Evolutionary conservation across 1,140 invertebrate species (phyloP), one percentile per base, ranked within the genome.

Genomic region (Rhizoglyphus robini): DNA sequence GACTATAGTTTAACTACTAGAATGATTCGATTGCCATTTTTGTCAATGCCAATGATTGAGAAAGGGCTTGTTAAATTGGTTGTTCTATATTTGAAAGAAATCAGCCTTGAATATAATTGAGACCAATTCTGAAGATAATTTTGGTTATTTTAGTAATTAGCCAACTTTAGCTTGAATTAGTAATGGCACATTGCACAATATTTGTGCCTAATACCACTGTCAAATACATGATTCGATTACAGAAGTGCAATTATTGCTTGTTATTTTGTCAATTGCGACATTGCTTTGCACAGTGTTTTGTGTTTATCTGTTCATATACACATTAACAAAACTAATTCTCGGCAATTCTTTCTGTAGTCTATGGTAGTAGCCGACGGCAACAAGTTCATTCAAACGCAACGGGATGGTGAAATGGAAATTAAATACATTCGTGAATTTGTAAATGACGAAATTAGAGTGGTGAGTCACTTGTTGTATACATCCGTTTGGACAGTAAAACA

Each of bases 311-410:
- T 29, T 29, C 23, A 8, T 25, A 18, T 30, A 8, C 32, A 18
- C 11, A 4, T 8, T 20, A 11, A 25, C 11, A 11, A 47, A 20
- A 4, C 34, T 63, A 47, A 23, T 63, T 31, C 15, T 51, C 34
- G 20, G 1, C 30, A 18, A 51, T 25, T 31, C 48, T 4, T 49
- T 63, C 18, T 25, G 5, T 64, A 64, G 63, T 64, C 69, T 25
- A 32, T 65, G 3, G 47, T 68, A 30, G 72, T 70, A 23, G 47
- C 68, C 36, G 73, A 75, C 20, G 65, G 65, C 5, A 84, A 85
- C 76, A 86, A 82, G 69, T 74, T 87, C 70, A 79, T 80, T 66
- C 84, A 87, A 67, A 72, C 63, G 15, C 63, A 81, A 23, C 84
- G 86, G 74, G 79, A 82, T 23, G 38, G 34, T 20, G 58, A 30